Evolutionary conservation across 2,113 vertebrate genomes (phyloP).

Genomic region (Cranoglanis bouderius): DNA sequence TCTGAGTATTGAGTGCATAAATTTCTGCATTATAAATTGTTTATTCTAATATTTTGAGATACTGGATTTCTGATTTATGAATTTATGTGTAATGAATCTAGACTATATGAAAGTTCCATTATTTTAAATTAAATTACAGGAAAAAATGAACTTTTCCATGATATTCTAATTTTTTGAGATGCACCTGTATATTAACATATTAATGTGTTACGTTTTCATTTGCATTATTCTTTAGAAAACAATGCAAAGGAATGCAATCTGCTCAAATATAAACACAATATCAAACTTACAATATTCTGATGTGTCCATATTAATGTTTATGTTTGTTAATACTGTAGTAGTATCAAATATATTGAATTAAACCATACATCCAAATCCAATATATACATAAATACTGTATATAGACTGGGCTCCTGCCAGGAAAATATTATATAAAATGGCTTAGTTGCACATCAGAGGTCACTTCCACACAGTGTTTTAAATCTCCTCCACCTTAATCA

Average conservation of each 20-base stretch:
- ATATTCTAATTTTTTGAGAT: no score
- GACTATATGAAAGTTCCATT: no score
- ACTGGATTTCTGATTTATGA: no score
- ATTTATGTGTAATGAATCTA: no score
- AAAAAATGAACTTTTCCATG: no score
- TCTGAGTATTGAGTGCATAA: no score
- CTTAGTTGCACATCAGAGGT: background rate
- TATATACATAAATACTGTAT: background rate
- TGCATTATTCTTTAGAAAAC: background rate
- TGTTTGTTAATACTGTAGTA: background rate
- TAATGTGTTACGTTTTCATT: background rate
- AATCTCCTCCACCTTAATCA: slow-evolving; percentile 6
- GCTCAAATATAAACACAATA: background rate
- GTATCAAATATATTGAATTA: background rate
- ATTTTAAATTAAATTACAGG: no score
- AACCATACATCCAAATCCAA: background rate
- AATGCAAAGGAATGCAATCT: background rate
- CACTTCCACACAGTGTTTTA: background rate
- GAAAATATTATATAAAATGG: background rate
- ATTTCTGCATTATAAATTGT: no score
- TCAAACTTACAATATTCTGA: background rate
- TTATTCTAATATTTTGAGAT: no score
- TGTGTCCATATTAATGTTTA: background rate
- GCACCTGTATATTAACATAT: no score
- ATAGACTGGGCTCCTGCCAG: background rate